phyloP scores from a whole-genome alignment of 2,113 vertebrate genomes.

The Mionectes macconnelli region DNA sequence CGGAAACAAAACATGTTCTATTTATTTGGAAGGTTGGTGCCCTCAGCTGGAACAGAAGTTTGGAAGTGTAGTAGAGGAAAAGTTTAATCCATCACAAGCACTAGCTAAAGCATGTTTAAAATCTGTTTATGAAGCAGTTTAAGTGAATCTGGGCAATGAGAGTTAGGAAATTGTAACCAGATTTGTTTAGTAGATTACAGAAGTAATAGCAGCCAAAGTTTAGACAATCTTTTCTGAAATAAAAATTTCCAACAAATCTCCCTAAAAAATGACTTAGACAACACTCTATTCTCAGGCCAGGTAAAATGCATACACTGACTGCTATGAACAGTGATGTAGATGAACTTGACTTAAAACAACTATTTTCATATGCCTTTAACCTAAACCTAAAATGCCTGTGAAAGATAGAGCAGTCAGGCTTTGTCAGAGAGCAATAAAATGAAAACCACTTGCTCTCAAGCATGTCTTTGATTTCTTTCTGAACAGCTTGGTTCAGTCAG shows the following conservation, averaged over 20 bases:
- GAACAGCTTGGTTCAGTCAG: slow-evolving; percentile 50
- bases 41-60: slow-evolving; percentile 22
- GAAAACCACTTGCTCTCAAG: slow-evolving; percentile 19
- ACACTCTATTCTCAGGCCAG: neutral
- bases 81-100: neutral
- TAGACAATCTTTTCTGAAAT: neutral
- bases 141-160: slow-evolving; percentile 21
- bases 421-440: slow-evolving; percentile 33
- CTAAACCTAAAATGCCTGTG: neutral
- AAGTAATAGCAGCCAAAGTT: neutral
- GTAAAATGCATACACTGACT: neutral
- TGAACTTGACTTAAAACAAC: neutral
- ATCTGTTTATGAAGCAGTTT: slow-evolving; percentile 40
- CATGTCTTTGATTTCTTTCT: slow-evolving; percentile 39
- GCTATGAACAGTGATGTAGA: neutral
- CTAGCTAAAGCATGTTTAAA: slow-evolving; percentile 2
- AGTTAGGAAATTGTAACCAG: slow-evolving; percentile 36
- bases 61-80: slow-evolving; percentile 3
- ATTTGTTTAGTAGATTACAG: neutral
- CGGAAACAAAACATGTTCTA: slow-evolving; percentile 41
- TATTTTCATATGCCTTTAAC: neutral
- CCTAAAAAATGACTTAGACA: neutral
- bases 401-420: neutral
- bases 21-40: slow-evolving; percentile 41
- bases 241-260: neutral